Conservation (phyloP, 2,888 invertebrate species). For the Sympetrum striolatum region DNA sequence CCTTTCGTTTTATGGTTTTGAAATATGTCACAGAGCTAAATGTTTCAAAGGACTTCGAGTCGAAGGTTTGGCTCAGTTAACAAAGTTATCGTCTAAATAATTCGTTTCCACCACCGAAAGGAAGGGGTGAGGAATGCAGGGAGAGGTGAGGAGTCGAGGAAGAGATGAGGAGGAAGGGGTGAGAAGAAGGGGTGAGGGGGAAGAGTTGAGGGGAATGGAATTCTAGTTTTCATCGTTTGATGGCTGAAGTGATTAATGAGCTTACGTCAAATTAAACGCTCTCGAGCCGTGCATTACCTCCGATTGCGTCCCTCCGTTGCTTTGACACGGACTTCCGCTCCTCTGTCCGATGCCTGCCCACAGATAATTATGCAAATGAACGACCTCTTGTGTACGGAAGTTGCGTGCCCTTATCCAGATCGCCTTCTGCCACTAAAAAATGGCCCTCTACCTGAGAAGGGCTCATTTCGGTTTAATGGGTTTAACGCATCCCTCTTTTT, state of each 20-base stretch:
- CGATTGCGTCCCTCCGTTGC: conserved; percentile 11
- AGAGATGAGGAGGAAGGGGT: neutral
- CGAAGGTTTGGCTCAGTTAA: too few species aligned
- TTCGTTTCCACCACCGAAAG: neutral
- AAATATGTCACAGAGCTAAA: too few species aligned
- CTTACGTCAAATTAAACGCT: conserved; percentile 27
- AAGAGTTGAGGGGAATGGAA: neutral
- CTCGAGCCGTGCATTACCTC: conserved; percentile 27
- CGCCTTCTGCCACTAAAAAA: neutral
- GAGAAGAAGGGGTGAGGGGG: neutral
- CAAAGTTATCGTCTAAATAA: neutral
- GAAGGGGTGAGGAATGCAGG: neutral
- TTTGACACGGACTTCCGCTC: conserved; percentile 33
- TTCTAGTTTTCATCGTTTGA: neutral
- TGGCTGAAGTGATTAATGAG: conserved; percentile 23
- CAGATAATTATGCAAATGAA: conserved; percentile 37
- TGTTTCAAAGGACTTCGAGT: too few species aligned
- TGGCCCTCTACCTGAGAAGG: neutral
- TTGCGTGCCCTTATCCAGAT: conserved; percentile 29
- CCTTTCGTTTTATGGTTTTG: too few species aligned
- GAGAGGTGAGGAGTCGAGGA: neutral
- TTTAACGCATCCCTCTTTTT: neutral
- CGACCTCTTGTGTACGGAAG: conserved; percentile 35
- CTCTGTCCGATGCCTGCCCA: neutral
- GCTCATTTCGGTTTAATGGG: neutral